Evolutionary conservation across 2,888 invertebrate species (phyloP), one percentile per base, ranked within the genome.

Genomic region (Andricus curvator): DNA sequence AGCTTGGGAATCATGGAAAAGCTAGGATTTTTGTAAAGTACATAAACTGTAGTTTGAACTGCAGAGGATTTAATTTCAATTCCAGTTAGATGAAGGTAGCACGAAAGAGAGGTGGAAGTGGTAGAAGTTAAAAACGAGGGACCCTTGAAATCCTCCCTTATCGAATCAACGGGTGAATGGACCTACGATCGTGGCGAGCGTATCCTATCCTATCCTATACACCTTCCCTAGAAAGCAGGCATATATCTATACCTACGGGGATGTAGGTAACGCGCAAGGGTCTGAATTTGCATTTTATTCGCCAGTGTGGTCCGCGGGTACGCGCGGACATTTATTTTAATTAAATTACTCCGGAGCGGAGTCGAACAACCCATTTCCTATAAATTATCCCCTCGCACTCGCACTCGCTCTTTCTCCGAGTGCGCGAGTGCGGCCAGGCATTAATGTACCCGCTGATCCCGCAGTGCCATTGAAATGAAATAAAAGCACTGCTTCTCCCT

Each of bases 321-420:
- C 88, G 86, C 85, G 88, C 89, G 91, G 91, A 92, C 92, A 93
- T 93, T 93, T 93, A 93, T 92, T 93, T 93, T 93, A 93, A 93
- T 93, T 92, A 93, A 93, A 93, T 93, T 93, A 93, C 92, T 92
- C 89, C 89, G 88, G 90, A 91, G 91, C 89, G 89, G 84, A 87
- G 86, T 93, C 92, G 92, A 93, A 93, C 92, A 92, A 93, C 90
- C 92, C 92, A 93, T 93, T 93, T 93, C 92, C 92, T 93, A 93
- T 93, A 93, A 93, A 91, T 92, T 92, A 92, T 92, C 92, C 91
- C 90, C 88, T 87, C 85, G 85, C 85, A n/a, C 74, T 56, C 74
- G 66, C n/a, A 66, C 81, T 84, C 83, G 82, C 85, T 82, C 82
- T 82, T 83, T 84, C 79, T 80, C 82, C 80, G 81, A 82, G 82